These are phyloP conservation scores for Sorex maritimensis DNA, from an alignment of 2,797 vertebrate genomes.

Conservation along the genomic window DNA sequence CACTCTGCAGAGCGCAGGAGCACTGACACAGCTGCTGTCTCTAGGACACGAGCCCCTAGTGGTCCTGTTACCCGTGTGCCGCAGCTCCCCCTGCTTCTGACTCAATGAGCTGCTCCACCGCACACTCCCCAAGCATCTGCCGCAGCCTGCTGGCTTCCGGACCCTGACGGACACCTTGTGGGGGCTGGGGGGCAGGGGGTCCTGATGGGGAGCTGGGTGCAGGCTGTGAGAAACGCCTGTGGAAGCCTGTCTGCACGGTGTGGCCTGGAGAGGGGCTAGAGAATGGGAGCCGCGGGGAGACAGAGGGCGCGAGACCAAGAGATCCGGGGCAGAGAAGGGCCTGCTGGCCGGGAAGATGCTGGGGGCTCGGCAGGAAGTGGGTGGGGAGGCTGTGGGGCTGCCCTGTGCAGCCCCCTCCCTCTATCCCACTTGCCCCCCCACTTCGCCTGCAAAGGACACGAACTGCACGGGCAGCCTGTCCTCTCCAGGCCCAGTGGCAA, in stretches of 20 bases:
- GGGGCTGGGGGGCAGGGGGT: background rate
- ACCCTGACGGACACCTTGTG: too few species aligned
- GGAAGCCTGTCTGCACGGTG: background rate
- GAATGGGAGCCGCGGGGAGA: background rate
- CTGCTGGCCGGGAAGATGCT: background rate
- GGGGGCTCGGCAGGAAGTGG: background rate
- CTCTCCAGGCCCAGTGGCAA: background rate
- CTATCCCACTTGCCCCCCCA: background rate
- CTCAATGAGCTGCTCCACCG: background rate
- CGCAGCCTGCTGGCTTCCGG: background rate
- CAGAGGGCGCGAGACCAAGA: background rate
- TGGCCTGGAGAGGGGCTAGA: background rate
- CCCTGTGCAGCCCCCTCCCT: background rate
- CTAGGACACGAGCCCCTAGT: background rate
- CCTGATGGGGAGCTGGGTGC: background rate
- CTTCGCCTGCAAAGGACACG: constrained; percentile 2
- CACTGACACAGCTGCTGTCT: accelerated
- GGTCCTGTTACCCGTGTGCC: background rate
- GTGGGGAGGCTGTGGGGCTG: background rate
- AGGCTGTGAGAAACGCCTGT: background rate
- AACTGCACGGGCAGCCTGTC: background rate
- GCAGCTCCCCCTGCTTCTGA: too few species aligned
- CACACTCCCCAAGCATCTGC: background rate
- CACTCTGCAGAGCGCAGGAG: background rate
- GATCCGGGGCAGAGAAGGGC: background rate